Conservation (phyloP, 1,140 invertebrate genomes). For the Drosophila rhopaloa region DNA sequence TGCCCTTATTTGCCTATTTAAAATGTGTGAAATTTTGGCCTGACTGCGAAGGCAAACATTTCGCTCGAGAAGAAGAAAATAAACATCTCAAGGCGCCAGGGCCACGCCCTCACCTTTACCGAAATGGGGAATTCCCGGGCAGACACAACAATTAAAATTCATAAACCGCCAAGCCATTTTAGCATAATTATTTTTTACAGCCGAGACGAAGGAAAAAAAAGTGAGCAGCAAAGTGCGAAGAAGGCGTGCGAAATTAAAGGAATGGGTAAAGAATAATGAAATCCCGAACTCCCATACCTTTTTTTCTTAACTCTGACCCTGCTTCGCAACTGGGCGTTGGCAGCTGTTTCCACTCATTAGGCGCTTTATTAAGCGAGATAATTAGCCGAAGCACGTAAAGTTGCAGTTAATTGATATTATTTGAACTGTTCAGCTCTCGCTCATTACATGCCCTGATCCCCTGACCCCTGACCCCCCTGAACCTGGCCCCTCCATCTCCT, state of each 20-base stretch:
- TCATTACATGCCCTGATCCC: slow-evolving; percentile 16
- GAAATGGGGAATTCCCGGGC: slow-evolving; percentile 13
- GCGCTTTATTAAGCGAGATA: slow-evolving; percentile 82
- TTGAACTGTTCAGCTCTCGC: slow-evolving; percentile 57
- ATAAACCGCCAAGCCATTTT: slow-evolving; percentile 70
- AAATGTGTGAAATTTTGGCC: slow-evolving; percentile 56
- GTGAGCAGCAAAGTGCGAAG: slow-evolving; percentile 19
- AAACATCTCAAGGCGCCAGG: slow-evolving; percentile 12
- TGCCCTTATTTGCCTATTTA: slow-evolving; percentile 17
- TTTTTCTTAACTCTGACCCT: not conserved
- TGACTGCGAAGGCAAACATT: slow-evolving; percentile 18
- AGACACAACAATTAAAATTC: slow-evolving; percentile 74
- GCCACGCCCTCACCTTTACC: slow-evolving; percentile 21
- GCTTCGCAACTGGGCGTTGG: slow-evolving; percentile 55
- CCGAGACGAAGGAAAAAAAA: slow-evolving; percentile 34
- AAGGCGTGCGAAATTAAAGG: slow-evolving; percentile 21
- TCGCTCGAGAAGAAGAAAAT: slow-evolving; percentile 33
- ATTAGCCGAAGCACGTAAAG: slow-evolving; percentile 80
- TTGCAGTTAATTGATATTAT: slow-evolving; percentile 83
- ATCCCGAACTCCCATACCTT: slow-evolving; percentile 28
- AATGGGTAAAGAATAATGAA: slow-evolving; percentile 30
- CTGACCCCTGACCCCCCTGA: not conserved
- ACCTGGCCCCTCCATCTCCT: not conserved
- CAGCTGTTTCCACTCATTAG: slow-evolving; percentile 82
- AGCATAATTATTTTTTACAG: slow-evolving; percentile 73